Conservation (phyloP, 2,888 invertebrate species). For the Suillia variegata region DNA sequence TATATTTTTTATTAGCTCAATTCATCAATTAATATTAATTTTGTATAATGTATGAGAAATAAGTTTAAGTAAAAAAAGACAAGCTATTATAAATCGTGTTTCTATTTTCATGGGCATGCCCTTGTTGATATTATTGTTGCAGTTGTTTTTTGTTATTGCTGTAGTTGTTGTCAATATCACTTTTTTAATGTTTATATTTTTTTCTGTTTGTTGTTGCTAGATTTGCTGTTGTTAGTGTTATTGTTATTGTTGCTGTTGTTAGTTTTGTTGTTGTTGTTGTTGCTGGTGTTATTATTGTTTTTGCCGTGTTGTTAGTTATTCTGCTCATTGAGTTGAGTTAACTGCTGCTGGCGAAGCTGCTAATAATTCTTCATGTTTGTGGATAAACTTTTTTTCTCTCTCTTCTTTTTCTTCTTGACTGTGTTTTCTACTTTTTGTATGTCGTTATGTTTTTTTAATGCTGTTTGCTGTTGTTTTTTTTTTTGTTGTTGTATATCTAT, state of each 20-base stretch:
- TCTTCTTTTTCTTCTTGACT: not conserved
- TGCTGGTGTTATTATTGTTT: not conserved
- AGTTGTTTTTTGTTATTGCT: not conserved
- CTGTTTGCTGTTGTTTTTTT: not conserved
- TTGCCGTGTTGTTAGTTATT: not conserved
- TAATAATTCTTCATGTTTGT: conserved; percentile 34
- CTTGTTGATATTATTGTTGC: not conserved
- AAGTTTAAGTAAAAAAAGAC: too few species aligned
- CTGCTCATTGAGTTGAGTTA: conserved; percentile 11
- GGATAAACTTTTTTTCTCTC: conserved; percentile 12
- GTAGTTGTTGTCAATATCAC: not conserved
- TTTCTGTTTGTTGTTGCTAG: not conserved
- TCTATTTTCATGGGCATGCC: not conserved
- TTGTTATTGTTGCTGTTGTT: not conserved
- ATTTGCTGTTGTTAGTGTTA: not conserved
- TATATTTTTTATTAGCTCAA: too few species aligned
- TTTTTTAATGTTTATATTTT: not conserved
- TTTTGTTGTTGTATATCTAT: too few species aligned
- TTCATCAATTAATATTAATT: too few species aligned
- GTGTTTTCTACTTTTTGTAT: not conserved
- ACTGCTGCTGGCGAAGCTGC: conserved; percentile 32
- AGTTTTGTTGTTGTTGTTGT: not conserved
- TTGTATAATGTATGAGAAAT: too few species aligned
- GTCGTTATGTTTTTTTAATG: not conserved
- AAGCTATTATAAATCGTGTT: too few species aligned